Percentiles rank a stretch among this genome's conserved stretches.
These are phyloP conservation scores for Sycobia sp. DNA, from an alignment of 1,140 invertebrate genomes.

Conservation along the genomic window DNA sequence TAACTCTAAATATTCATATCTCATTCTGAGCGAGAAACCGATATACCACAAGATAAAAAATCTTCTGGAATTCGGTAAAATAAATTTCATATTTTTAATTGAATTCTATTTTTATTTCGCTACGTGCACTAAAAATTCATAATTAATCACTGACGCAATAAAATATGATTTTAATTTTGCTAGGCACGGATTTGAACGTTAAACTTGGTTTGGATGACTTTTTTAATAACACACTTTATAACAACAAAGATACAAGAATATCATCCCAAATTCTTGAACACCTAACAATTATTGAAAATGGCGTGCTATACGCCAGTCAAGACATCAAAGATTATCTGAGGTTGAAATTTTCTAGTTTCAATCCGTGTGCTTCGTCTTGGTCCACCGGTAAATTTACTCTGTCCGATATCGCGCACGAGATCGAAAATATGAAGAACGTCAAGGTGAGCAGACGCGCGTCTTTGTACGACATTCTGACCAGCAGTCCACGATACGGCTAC, in stretches of 20 bases:
- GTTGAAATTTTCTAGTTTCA: background rate
- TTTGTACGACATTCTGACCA: background rate
- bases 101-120: too few relatives aligned
- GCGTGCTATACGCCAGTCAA: background rate
- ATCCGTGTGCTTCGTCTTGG: background rate
- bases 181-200: too few relatives aligned
- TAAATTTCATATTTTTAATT: background rate
- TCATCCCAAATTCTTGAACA: background rate
- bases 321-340: background rate
- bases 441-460: background rate
- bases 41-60: background rate
- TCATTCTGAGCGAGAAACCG: background rate
- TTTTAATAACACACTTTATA: too few relatives aligned
- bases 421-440: background rate
- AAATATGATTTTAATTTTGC: too few relatives aligned
- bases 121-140: too few relatives aligned
- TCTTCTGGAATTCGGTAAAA: constrained; percentile 3
- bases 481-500: background rate
- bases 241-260: too few relatives aligned
- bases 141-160: too few relatives aligned
- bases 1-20: background rate
- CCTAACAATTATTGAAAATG: background rate
- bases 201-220: too few relatives aligned
- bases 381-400: too few relatives aligned
- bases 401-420: background rate